A percentile compares a stretch with the other conserved stretches of the same genome.
Conservation (phyloP, 2,888 invertebrate genomes). For the Congeria kusceri region DNA sequence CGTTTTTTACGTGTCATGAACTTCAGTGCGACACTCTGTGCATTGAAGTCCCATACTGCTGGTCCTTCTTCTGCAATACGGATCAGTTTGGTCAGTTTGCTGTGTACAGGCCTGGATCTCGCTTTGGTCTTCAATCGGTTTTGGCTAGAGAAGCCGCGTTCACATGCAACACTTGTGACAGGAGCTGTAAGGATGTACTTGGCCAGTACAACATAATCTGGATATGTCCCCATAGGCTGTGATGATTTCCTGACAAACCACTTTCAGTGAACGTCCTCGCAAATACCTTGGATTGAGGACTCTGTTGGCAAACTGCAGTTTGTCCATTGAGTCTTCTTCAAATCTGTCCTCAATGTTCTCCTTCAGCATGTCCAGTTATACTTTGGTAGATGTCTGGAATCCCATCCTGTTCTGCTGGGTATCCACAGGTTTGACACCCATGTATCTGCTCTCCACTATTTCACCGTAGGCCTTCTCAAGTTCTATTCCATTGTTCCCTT, state of each 20-base stretch:
- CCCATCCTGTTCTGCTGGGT: conserved; percentile 22
- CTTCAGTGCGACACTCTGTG: not conserved
- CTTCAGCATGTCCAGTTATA: conserved; percentile 30
- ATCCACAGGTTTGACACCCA: conserved; percentile 31
- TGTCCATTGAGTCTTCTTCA: conserved; percentile 42
- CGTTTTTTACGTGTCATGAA: not conserved
- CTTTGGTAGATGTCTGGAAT: conserved; percentile 31
- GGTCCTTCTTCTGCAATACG: conserved; percentile 40
- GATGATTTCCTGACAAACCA: conserved; percentile 17
- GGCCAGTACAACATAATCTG: conserved; percentile 14
- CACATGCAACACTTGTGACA: conserved; percentile 42
- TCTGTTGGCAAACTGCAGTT: conserved; percentile 10
- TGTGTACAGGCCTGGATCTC: conserved; percentile 12
- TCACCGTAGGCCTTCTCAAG: conserved; percentile 3
- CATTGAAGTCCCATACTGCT: conserved; percentile 5
- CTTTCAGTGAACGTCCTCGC: conserved; percentile 14
- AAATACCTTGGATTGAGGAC: conserved; percentile 36
- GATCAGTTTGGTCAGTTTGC: conserved; percentile 27
- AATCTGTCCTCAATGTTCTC: conserved; percentile 32
- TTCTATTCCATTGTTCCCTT: conserved; percentile 12
- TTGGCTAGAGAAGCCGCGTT: conserved; percentile 41
- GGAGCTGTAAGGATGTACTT: conserved; percentile 26
- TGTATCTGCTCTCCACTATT: conserved; percentile 20
- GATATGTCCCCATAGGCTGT: conserved; percentile 12
- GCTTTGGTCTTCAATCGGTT: conserved; percentile 41